These are phyloP conservation scores for Pomatorhinus ruficollis DNA, from an alignment of 2,113 vertebrate genomes.

Conservation along the genomic window DNA sequence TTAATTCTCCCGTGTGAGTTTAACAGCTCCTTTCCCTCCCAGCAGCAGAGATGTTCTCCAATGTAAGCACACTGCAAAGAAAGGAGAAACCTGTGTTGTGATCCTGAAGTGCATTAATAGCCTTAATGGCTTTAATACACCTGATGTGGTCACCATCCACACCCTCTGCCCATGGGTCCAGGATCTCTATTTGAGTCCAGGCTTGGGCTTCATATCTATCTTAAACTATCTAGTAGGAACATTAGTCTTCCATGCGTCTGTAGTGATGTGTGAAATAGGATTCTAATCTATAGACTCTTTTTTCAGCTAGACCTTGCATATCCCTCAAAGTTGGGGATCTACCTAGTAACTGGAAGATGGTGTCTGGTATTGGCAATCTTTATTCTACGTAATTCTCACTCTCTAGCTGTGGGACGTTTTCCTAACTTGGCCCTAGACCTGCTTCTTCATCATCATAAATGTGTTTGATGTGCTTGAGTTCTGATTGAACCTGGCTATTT, in stretches of 20 bases:
- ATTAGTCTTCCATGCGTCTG: accelerated
- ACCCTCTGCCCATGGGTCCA: background rate
- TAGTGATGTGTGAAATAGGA: background rate
- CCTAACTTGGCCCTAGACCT: background rate
- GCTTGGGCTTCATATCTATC: accelerated
- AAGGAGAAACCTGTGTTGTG: accelerated
- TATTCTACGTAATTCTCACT: accelerated
- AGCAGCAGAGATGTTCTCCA: background rate
- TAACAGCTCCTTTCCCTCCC: background rate
- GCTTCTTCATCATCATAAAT: background rate
- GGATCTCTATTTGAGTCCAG: background rate
- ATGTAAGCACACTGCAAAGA: background rate
- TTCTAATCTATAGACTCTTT: accelerated
- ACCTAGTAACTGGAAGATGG: accelerated
- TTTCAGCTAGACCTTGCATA: accelerated
- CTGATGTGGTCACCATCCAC: background rate
- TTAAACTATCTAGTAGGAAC: accelerated
- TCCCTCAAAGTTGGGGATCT: background rate
- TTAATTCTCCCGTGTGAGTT: background rate
- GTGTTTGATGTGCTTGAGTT: background rate
- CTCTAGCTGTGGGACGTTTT: background rate
- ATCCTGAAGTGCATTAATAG: background rate
- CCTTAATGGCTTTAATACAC: background rate
- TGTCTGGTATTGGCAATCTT: background rate
- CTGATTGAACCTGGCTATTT: accelerated